A percentile compares a stretch with the other conserved stretches of the same genome.
These are phyloP conservation scores for Sporophila hypoxantha DNA, from an alignment of 2,113 vertebrate species.

Conservation along the genomic window DNA sequence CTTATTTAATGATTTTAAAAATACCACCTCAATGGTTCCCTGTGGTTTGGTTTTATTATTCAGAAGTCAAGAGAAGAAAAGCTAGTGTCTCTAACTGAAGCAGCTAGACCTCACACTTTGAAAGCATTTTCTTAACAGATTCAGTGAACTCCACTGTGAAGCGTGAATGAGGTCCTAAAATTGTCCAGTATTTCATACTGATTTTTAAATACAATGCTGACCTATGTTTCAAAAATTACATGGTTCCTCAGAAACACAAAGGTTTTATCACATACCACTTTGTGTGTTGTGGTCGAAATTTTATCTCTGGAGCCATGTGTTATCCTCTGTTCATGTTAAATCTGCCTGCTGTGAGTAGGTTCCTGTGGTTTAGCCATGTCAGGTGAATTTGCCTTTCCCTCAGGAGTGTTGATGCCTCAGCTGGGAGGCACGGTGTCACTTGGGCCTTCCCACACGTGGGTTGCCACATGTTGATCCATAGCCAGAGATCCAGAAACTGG, in stretches of 20 bases:
- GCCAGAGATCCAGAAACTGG: not conserved
- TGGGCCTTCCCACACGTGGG: not conserved
- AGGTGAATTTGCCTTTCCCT: not conserved
- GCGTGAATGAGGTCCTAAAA: not conserved
- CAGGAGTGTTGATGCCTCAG: not conserved
- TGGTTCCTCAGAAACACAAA: not conserved
- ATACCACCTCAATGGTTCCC: not conserved
- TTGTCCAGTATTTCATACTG: not conserved
- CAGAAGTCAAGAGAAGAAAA: not conserved
- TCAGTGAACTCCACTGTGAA: not conserved
- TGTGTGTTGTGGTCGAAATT: not conserved
- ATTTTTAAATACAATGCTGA: not conserved
- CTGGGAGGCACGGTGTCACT: not conserved
- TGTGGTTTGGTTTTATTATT: not conserved
- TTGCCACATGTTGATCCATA: fast-evolving
- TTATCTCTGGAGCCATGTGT: fast-evolving
- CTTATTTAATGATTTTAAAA: not conserved
- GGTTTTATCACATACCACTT: not conserved
- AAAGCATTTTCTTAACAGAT: not conserved
- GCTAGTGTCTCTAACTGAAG: not conserved
- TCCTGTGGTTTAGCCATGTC: not conserved
- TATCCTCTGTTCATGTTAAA: not conserved
- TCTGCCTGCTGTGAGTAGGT: not conserved
- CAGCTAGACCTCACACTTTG: not conserved
- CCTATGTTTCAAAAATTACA: not conserved